These are phyloP conservation scores for Dastarcus helophoroides DNA, from an alignment of 2,888 invertebrate species.

Conservation along the genomic window DNA sequence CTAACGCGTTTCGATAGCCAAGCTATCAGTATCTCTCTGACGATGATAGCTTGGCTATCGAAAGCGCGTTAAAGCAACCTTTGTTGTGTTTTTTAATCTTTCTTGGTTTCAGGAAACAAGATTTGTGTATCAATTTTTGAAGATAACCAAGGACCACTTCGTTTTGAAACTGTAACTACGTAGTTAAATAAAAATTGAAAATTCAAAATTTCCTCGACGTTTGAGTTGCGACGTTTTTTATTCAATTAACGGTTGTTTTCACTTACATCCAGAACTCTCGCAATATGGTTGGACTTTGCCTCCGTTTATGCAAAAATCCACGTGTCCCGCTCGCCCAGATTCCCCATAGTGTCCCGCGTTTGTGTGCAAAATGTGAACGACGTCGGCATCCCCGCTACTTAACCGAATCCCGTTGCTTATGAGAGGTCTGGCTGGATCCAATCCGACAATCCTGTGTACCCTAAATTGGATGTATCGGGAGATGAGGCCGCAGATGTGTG, in stretches of 20 bases:
- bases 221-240: no score
- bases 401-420: slow-evolving; percentile 45
- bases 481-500: slow-evolving; percentile 65
- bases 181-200: no score
- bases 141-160: no score
- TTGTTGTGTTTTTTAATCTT: no score
- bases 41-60: no score
- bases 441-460: slow-evolving; percentile 57
- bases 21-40: no score
- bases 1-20: no score
- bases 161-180: no score
- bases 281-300: slow-evolving; percentile 68
- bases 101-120: no score
- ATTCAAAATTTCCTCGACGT: no score
- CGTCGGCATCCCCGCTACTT: slow-evolving; percentile 62
- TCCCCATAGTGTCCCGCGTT: slow-evolving; percentile 73
- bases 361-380: slow-evolving; percentile 68
- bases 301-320: slow-evolving; percentile 71
- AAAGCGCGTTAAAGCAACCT: no score
- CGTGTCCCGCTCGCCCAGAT: slow-evolving; percentile 58
- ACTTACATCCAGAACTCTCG: slow-evolving; percentile 55
- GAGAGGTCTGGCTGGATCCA: slow-evolving; percentile 67
- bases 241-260: neutral
- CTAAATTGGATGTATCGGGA: slow-evolving; percentile 62
- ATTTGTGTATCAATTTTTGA: no score